phyloP scores from a whole-genome alignment of 1,140 invertebrate genomes.

The Drosophila punjabiensis region DNA sequence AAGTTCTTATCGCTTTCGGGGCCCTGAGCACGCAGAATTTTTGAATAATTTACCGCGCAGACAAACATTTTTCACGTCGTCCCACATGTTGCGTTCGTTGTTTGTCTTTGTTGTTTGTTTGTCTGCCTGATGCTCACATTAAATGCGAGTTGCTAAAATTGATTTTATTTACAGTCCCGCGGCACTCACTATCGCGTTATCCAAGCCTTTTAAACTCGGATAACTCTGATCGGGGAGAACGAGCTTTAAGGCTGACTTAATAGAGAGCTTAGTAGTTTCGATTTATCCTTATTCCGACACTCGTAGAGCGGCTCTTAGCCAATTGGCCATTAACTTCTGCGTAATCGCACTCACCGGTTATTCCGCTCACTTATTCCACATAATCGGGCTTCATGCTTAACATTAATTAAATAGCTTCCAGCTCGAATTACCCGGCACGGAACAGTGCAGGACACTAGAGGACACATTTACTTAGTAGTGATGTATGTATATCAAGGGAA shows the following conservation, averaged over 20 bases:
- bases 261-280: not conserved
- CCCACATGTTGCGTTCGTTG: slow-evolving; percentile 34
- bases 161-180: slow-evolving; percentile 17
- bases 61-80: slow-evolving; percentile 22
- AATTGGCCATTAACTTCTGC: slow-evolving; percentile 22
- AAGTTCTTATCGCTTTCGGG: slow-evolving; percentile 25
- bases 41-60: slow-evolving; percentile 26
- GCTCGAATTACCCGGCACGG: slow-evolving; percentile 17
- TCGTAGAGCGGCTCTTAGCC: slow-evolving; percentile 10
- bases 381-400: slow-evolving; percentile 60
- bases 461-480: not conserved
- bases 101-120: slow-evolving; percentile 31
- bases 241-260: not conserved
- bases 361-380: slow-evolving; percentile 28
- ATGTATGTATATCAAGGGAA: not conserved
- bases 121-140: slow-evolving; percentile 28
- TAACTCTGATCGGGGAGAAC: not conserved
- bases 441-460: slow-evolving; percentile 8
- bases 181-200: not conserved
- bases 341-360: slow-evolving; percentile 22
- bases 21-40: slow-evolving; percentile 22
- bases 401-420: slow-evolving; percentile 69
- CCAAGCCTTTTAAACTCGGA: not conserved
- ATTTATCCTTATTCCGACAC: slow-evolving; percentile 15
- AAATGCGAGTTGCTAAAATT: slow-evolving; percentile 25